Evolutionary conservation across 1,140 invertebrate species (phyloP), one percentile per base, ranked within the genome.

Genomic region (Theocolax elegans): DNA sequence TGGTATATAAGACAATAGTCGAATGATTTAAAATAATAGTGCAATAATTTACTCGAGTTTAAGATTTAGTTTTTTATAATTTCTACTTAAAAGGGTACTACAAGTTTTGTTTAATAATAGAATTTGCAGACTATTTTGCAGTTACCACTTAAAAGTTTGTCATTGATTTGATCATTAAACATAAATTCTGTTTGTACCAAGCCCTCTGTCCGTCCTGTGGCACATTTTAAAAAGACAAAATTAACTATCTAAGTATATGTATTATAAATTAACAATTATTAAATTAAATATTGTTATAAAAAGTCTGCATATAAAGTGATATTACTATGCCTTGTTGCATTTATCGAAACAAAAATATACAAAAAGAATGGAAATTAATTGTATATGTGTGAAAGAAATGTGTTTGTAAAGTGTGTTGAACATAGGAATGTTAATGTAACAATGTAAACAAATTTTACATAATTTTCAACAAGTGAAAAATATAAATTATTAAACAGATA

Each of bases 381-480:
- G 25, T 19, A 10, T 19, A 51, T 60, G 66, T 29, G 9, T 54
- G 67, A 44, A 19, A 62, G n/a, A n/a, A 48, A 62, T 54, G 31
- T 60, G 60, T 58, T 64, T 64, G 51, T 51, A 49, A 59, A 53
- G 19, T 40, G 38, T 56, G 51, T 66, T 56, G 6, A 60, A 31
- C n/a, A 29, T 35, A 44, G 29, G 29, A 35, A n/a, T 42, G 35
- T 21, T 13, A 27, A 38, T 64, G 6, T 53, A 9, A 27, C 3
- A 13, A 21, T 42, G 40, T 17, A 42, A 67, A 54, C 27, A 67
- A 40, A 68, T 69, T 69, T 69, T 63, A 54, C 60, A 63, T 46
- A 62, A 63, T 6, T 69, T 51, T 62, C 58, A 42, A 53, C 44
- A 63, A 44, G 23, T 19, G 60, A 23, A 38, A 48, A 64, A 64